A percentile compares a stretch with the other conserved stretches of the same genome.
phyloP scores from a whole-genome alignment of 2,113 vertebrate species.

The Pachypanchax playfairii region DNA sequence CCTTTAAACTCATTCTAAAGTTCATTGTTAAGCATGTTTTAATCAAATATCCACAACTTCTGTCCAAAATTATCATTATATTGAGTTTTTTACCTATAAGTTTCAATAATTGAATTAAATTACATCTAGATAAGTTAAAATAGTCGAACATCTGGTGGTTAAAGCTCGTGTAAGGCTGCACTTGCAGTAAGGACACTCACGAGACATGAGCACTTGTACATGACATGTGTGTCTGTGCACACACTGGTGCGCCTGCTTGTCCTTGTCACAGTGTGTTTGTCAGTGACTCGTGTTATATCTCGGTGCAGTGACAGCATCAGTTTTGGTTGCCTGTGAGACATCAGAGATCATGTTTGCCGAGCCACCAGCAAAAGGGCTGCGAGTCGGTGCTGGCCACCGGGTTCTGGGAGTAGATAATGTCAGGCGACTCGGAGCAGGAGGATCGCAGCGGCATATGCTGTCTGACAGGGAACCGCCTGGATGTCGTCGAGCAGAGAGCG shows the following conservation, averaged over 20 bases:
- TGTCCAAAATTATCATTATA: too few relatives aligned
- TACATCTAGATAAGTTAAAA: neutral
- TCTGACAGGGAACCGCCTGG: slow-evolving; percentile 73
- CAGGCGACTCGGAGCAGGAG: slow-evolving; percentile 52
- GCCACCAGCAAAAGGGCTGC: slow-evolving; percentile 69
- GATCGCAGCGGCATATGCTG: slow-evolving; percentile 68
- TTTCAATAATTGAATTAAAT: neutral
- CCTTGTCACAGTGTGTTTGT: slow-evolving; percentile 74
- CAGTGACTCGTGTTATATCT: slow-evolving; percentile 50
- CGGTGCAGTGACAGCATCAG: slow-evolving; percentile 76
- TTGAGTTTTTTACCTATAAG: neutral
- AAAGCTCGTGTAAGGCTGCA: too few relatives aligned
- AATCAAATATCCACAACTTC: too few relatives aligned
- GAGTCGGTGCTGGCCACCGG: slow-evolving; percentile 64
- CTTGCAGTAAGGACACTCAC: slow-evolving; percentile 1
- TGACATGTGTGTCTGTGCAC: slow-evolving; percentile 2
- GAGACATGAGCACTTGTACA: slow-evolving; percentile 1
- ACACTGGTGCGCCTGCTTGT: slow-evolving; percentile 44
- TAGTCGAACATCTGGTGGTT: neutral
- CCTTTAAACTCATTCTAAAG: too few relatives aligned
- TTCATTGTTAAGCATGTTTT: neutral
- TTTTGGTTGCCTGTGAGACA: slow-evolving; percentile 75
- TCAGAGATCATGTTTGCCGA: slow-evolving; percentile 72
- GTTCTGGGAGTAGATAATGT: slow-evolving; percentile 74
- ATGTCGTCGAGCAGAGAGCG: slow-evolving; percentile 50